Percentiles rank a stretch among this genome's conserved stretches.
Conservation (phyloP, 2,888 invertebrate species). For the Leucania comma region DNA sequence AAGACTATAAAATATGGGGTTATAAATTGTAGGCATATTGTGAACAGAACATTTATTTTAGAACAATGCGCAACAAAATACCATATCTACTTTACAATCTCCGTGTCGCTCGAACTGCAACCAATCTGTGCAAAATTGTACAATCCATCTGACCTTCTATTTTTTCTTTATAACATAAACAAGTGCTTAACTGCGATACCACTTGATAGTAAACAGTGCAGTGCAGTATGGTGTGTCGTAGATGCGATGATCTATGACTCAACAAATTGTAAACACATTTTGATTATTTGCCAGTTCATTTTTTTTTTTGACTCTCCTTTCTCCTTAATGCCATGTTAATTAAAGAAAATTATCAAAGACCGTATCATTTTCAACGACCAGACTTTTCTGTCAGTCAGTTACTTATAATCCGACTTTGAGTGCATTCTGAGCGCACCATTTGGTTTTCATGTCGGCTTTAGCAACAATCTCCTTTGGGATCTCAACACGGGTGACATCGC, state of each 20-base stretch:
- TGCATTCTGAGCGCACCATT: slow-evolving; percentile 18
- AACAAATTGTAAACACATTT: not conserved
- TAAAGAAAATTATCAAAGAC: not conserved
- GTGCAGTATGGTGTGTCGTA: too few species aligned
- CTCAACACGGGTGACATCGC: slow-evolving; percentile 40
- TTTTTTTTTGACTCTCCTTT: not conserved
- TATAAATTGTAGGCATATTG: not conserved
- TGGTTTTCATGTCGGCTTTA: slow-evolving; percentile 41
- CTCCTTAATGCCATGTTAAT: not conserved
- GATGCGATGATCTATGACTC: too few species aligned
- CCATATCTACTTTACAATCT: not conserved
- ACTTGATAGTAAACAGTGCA: too few species aligned
- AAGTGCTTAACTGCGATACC: too few species aligned
- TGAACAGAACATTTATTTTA: not conserved
- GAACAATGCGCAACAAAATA: not conserved
- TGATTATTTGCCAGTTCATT: not conserved
- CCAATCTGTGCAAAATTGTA: not conserved
- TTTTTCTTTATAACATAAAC: too few species aligned
- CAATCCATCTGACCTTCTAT: not conserved
- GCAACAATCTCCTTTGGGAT: slow-evolving; percentile 46
- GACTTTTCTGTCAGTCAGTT: not conserved
- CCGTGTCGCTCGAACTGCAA: not conserved
- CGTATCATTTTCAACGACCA: not conserved
- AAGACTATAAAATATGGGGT: not conserved
- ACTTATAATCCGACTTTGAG: slow-evolving; percentile 11